A percentile compares a stretch with the other conserved stretches of the same genome.
Conservation (phyloP, 1,140 invertebrate species). For the Cyclargus thomasi region DNA sequence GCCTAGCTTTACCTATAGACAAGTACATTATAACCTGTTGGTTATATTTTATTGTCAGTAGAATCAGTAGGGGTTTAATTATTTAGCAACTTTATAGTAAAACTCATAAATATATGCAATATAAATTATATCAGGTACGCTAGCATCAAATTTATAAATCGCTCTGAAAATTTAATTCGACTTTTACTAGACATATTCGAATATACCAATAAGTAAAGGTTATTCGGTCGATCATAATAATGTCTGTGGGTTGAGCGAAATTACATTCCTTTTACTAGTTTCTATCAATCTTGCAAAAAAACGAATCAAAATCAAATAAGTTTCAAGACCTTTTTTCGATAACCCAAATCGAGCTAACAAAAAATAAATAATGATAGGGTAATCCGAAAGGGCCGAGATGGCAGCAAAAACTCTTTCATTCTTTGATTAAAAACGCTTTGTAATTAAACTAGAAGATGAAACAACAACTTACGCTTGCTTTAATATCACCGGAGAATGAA, state of each 20-base stretch:
- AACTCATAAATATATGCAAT: no score
- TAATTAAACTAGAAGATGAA: neutral
- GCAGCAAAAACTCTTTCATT: neutral
- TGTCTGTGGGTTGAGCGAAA: neutral
- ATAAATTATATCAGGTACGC: no score
- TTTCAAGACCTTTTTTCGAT: neutral
- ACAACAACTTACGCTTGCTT: no score
- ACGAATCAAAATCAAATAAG: neutral
- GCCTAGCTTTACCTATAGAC: neutral
- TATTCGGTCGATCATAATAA: neutral
- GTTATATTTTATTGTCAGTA: no score
- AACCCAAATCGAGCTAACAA: neutral
- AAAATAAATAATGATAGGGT: slow-evolving; percentile 1
- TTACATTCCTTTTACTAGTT: slow-evolving; percentile 3
- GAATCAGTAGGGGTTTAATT: neutral
- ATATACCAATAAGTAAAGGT: neutral
- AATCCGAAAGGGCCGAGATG: neutral
- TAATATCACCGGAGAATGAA: no score
- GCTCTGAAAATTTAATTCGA: neutral
- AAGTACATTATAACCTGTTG: no score
- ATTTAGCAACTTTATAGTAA: neutral
- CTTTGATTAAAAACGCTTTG: neutral
- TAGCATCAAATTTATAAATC: neutral
- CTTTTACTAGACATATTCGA: neutral
- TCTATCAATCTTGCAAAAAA: slow-evolving; percentile 1